A percentile compares a stretch with the other conserved stretches of the same genome.
Conservation (phyloP, 2,797 vertebrate genomes). For the Pipistrellus kuhlii region DNA sequence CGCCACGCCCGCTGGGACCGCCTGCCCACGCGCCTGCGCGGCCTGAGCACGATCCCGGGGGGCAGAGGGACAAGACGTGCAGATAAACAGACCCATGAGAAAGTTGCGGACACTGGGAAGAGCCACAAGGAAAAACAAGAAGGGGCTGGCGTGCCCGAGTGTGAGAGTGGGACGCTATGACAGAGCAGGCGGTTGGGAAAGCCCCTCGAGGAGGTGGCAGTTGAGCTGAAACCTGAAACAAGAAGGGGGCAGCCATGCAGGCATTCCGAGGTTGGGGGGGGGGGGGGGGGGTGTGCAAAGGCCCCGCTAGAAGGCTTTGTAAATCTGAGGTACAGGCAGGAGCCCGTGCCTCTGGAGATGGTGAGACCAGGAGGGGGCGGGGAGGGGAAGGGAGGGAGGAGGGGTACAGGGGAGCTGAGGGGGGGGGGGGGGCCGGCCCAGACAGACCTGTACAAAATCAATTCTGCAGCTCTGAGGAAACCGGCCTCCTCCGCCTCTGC, state of each 20-base stretch:
- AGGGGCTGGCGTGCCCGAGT: not conserved
- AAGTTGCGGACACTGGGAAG: not conserved
- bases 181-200: slow-evolving; percentile 19
- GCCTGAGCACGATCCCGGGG: not conserved
- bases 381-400: fast-evolving
- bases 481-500: no score
- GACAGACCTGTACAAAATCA: no score
- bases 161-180: not conserved
- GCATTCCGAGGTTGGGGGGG: not conserved
- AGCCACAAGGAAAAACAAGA: slow-evolving; percentile 16
- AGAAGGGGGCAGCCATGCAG: not conserved
- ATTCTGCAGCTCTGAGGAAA: no score
- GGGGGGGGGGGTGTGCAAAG: not conserved
- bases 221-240: not conserved
- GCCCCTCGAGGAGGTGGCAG: not conserved
- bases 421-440: not conserved
- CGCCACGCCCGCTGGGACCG: not conserved
- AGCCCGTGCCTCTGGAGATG: not conserved
- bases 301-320: not conserved
- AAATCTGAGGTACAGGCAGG: not conserved
- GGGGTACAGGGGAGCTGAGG: not conserved
- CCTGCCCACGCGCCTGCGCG: not conserved
- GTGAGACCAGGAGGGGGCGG: not conserved
- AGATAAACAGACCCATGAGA: not conserved
- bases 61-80: not conserved